Base-by-base conservation (phyloP, 2,888 invertebrate genomes). In the Steinernema carpocapsae region DNA sequence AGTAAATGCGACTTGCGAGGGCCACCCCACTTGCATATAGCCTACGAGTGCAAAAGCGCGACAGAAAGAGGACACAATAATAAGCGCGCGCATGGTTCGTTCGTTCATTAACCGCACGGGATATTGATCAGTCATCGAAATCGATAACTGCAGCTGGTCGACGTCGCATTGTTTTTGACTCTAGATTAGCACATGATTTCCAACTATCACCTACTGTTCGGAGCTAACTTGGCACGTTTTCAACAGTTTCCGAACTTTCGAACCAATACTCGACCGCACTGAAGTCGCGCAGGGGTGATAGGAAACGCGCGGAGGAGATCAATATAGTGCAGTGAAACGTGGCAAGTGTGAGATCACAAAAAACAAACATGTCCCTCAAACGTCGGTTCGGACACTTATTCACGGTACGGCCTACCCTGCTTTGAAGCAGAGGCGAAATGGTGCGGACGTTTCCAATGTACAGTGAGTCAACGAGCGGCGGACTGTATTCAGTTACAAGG, bases 71-170 rank as follows among this genome's bases (percentile, higher is more conserved):
- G 64, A 26, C 64, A 64, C 64, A 37, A 64, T 64, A 64, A 64
- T 64, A 64, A 64, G 64, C 64, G 64, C 64, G 64, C 64, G 64
- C 64, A 64, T 64, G 64, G 64, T 64, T 64, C 32, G 64, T 64
- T 64, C 64, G 64, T 37, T 64, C 64, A 64, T 64, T 64, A 64
- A 64, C 64, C 64, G 64, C 64, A 29, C 64, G 64, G 64, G 64
- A 64, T 64, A 64, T 64, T 32, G 64, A 64, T 64, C 64, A 64
- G 64, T 29, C 64, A 26, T 64, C 64, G 64, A 64, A 64, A 64
- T 64, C 64, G 64, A 64, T 64, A 64, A 64, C 64, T 64, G 64
- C 24, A 64, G 64, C 64, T 64, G 64, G 64, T 64, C 64, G 64
- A 26, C 32, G 37, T 64, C 64, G 64, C 64, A 64, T 64, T 64